These are phyloP conservation scores for Eclectus roratus DNA, from an alignment of 2,113 vertebrate species.

Conservation along the genomic window DNA sequence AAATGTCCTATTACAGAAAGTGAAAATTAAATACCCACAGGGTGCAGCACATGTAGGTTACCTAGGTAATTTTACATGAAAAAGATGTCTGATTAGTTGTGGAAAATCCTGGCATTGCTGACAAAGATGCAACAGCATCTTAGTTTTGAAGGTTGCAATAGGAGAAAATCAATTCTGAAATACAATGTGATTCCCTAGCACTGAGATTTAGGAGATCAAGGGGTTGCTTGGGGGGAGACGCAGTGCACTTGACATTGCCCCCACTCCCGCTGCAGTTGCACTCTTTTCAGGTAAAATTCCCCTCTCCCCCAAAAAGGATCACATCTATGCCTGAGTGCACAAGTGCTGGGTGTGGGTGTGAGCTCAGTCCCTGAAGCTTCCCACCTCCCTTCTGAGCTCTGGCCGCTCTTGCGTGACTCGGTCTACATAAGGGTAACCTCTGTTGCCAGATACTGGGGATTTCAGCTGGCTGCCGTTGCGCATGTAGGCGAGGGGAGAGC, in stretches of 20 bases:
- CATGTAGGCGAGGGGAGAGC: neutral
- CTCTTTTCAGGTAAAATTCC: neutral
- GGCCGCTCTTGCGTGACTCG: neutral
- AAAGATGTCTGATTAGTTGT: neutral
- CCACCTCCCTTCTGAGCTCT: neutral
- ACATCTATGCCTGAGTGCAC: neutral
- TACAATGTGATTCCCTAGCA: neutral
- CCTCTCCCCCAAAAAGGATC: neutral
- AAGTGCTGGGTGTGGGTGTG: neutral
- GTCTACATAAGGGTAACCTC: neutral
- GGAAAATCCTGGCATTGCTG: neutral
- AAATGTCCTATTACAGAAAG: neutral
- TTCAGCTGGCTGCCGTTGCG: neutral
- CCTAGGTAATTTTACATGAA: neutral
- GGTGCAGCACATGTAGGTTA: neutral
- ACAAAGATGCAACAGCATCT: neutral
- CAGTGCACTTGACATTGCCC: neutral
- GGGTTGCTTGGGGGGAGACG: neutral
- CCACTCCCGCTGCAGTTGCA: neutral
- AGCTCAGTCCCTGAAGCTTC: neutral
- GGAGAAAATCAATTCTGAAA: constrained; percentile 21
- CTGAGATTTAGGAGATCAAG: neutral
- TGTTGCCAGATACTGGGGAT: neutral
- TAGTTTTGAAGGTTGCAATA: neutral
- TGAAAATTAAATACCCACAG: neutral